Base-by-base conservation (phyloP, 2,113 vertebrate genomes). In the Sander lucioperca region DNA sequence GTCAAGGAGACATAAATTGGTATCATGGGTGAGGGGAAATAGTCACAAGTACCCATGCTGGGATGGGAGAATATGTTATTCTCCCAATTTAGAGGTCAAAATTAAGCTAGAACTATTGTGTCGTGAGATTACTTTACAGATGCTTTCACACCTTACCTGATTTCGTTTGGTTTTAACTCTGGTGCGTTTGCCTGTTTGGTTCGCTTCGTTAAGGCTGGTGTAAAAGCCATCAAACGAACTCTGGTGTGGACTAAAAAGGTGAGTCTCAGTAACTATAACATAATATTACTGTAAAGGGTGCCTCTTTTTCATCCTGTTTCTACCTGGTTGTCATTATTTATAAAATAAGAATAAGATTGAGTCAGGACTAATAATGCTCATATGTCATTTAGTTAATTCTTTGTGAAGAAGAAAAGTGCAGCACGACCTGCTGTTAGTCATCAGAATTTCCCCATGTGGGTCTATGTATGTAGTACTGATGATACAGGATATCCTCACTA, bases 1-100 rank as follows among this genome's bases (percentile, higher is more conserved):
- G 85, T 88, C 75, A 87, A 71, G 84, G 88, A 80, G 74, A 84
- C 67, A n/a, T 77, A 79, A 72, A 88, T 67, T 56, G 57, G 59
- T 71, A 71, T 59, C 43, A 51, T 85, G 79, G 80, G 59, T 86
- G 72, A 69, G 62, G 67, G 43, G 59, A 80, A 43, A 43, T 43
- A 43, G 74, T 70, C 12, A 36, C 0, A 47, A 51, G 65, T 51
- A 33, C 45, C 77, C 30, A 19, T 70, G 18, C 16, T 16, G 16
- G 74, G 45, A 77, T 73, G 59, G 74, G 57, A 45, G 23, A 56
- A 45, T 30, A 74, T 30, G 33, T 73, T 62, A 51, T 65, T 9
- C 27, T 59, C 5, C 62, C 25, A 77, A 23, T 66, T 81, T 58
- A 74, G 48, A 30, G 27, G 2, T 16, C 25, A 59, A 47, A 51